Conservation (phyloP, 1,140 invertebrate genomes). For the Neodiprion fabricii region DNA sequence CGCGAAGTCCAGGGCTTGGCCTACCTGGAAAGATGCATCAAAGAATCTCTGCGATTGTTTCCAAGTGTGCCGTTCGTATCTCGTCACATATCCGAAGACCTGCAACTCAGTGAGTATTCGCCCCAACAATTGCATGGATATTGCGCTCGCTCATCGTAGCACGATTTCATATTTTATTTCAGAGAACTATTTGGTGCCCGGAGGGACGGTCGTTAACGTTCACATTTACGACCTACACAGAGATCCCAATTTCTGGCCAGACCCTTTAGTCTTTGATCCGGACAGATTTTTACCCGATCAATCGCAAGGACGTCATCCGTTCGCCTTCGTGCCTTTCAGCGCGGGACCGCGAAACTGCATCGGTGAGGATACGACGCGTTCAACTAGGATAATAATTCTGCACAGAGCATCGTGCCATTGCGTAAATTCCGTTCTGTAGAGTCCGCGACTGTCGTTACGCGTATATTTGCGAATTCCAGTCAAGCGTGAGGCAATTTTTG, state of each 20-base stretch:
- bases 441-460: too few species aligned
- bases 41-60: constrained; percentile 68
- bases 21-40: constrained; percentile 70
- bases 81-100: constrained; percentile 57
- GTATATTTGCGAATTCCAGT: too few species aligned
- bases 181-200: constrained; percentile 49
- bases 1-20: constrained; percentile 29
- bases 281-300: constrained; percentile 70
- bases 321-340: constrained; percentile 73
- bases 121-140: not conserved
- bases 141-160: not conserved
- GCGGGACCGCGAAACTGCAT: constrained; percentile 71
- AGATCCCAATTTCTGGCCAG: constrained; percentile 72
- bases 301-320: not conserved
- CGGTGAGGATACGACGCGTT: not conserved
- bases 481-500: too few species aligned
- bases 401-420: too few species aligned
- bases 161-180: constrained; percentile 21
- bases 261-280: constrained; percentile 78
- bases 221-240: constrained; percentile 69
- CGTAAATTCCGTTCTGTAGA: too few species aligned
- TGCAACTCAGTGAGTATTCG: constrained; percentile 34
- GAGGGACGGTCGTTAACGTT: constrained; percentile 54
- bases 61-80: constrained; percentile 67
- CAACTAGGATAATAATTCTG: too few species aligned